Evolutionary conservation across 2,797 vertebrate species (phyloP), one percentile per base, ranked within the genome.

Genomic region (Enteromius mattozi): DNA sequence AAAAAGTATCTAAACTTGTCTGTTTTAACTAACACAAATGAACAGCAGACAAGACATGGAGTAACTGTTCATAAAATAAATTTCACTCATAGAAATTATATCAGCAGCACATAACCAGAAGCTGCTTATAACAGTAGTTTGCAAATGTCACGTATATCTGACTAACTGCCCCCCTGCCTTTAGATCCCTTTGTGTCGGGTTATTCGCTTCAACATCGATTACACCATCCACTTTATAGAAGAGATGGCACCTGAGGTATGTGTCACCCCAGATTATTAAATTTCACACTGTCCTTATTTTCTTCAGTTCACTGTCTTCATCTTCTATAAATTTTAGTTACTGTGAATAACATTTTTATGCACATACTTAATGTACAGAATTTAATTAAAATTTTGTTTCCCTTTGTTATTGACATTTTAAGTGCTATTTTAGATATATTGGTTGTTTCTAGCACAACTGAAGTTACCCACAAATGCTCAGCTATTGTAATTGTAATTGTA

Each of bases 151-250:
- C 87, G 86, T 87, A 83, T 69, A 91, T 84, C 47, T 81, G 13
- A 86, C 83, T 87, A 86, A 86, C 86, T 72, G 72, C 88, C 16
- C 35, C 13, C 24, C 0, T 14, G 45, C 12, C 63, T 68, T 82
- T 37, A 99, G 98, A 98, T 99, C 90, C 98, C 98, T 90, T 92
- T 99, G 91, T 99, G 98, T 94, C 97, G 97, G 92, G 98, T 99
- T 91, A 99, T 99, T 93, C 96, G 98, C 92, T 99, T 99, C 96
- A 99, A 99, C 95, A 99, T 99, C 93, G 98, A 99, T 94, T 99
- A 99, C 96, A 99, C 97, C 86, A 98, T 99, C 92, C 98, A 99
- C 95, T 99, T 99, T 93, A 99, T 99, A 87, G 97, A 99, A 90
- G 98, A 99, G 94, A 98, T 98, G 97, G 95, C 97, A 92, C 98